Evolutionary conservation across 2,797 vertebrate species (phyloP).

Genomic region (Gambelia wislizenii): DNA sequence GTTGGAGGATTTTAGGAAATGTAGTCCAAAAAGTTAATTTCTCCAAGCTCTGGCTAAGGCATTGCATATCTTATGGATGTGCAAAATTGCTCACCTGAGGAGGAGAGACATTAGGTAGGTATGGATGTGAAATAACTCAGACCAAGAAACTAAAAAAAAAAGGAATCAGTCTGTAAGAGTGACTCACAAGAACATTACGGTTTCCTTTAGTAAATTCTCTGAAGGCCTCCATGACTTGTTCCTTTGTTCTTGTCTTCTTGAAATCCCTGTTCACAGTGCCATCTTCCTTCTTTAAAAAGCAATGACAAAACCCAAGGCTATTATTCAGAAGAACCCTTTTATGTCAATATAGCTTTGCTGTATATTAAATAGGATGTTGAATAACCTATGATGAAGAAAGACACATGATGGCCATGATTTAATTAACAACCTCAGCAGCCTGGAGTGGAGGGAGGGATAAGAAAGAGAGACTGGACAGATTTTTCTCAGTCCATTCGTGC

Average conservation of each 20-base stretch:
- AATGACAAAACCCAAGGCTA: not conserved
- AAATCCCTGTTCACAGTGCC: conserved; percentile 97
- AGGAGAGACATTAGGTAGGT: not conserved
- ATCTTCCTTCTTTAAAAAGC: conserved; percentile 89
- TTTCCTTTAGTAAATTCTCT: conserved; percentile 93
- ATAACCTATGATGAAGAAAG: not conserved
- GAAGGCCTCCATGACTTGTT: conserved; percentile 91
- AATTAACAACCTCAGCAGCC: not conserved
- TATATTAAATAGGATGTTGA: not conserved
- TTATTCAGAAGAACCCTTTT: not conserved
- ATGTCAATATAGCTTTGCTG: not conserved
- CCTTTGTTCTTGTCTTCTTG: conserved; percentile 95
- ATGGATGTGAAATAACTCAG: not conserved
- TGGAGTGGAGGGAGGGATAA: too few species aligned
- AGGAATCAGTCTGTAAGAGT: not conserved
- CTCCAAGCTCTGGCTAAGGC: not conserved
- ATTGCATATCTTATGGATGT: not conserved
- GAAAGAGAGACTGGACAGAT: not conserved
- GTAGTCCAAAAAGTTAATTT: too few species aligned
- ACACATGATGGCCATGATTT: not conserved
- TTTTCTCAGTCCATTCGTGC: too few species aligned
- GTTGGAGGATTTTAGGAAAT: too few species aligned
- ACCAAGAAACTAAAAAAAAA: not conserved
- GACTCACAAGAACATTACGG: conserved; percentile 89
- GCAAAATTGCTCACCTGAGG: not conserved